A percentile compares a stretch with the other conserved stretches of the same genome.
These are phyloP conservation scores for Hololepta plana DNA, from an alignment of 2,888 invertebrate species.

Conservation along the genomic window DNA sequence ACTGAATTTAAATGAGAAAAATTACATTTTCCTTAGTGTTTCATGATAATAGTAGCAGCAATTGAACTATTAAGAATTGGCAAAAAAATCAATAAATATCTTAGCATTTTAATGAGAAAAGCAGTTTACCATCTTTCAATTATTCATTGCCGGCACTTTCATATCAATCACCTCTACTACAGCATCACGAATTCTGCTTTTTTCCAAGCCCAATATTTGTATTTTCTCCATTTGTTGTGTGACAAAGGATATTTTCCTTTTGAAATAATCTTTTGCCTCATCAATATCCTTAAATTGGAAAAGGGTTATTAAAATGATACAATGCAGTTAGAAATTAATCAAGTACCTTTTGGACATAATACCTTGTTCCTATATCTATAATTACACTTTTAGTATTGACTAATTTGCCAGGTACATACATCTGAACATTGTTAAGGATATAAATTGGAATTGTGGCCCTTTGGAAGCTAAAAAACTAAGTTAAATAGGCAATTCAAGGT, in stretches of 20 bases:
- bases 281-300: conserved; percentile 47
- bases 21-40: no score
- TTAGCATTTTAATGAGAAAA: neutral
- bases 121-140: conserved; percentile 20
- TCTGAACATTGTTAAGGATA: conserved; percentile 26
- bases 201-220: conserved; percentile 64
- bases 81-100: conserved; percentile 3
- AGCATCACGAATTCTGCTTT: conserved; percentile 62
- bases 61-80: no score
- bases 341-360: conserved; percentile 80
- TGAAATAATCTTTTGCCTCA: conserved; percentile 81
- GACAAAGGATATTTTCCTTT: conserved; percentile 76
- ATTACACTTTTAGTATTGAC: conserved; percentile 72
- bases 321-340: conserved; percentile 3
- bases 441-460: neutral
- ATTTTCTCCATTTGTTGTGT: conserved; percentile 92
- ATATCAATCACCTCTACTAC: conserved; percentile 61
- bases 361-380: conserved; percentile 93
- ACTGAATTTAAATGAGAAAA: no score
- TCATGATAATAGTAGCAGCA: no score
- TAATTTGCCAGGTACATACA: conserved; percentile 89
- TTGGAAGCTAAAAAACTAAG: conserved; percentile 7
- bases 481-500: no score
- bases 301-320: conserved; percentile 2
- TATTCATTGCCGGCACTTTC: no score